A percentile compares a stretch with the other conserved stretches of the same genome.
These are phyloP conservation scores for Phymorhynchus buccinoides DNA, from an alignment of 1,140 invertebrate species.

Conservation along the genomic window DNA sequence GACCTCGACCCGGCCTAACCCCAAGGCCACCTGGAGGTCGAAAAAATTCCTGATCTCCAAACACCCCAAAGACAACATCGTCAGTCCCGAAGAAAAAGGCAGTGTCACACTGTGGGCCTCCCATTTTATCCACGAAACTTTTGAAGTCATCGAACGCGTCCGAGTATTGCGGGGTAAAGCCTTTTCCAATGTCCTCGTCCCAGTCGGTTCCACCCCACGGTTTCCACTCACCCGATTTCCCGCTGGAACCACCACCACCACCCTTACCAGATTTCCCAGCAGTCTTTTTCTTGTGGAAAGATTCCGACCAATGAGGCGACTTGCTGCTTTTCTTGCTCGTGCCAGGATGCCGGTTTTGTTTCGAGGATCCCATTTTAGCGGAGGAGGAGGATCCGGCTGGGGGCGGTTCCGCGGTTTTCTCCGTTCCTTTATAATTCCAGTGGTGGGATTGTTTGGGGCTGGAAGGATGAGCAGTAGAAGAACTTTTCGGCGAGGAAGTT, in stretches of 20 bases:
- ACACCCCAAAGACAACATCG: not conserved
- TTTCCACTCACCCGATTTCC: not conserved
- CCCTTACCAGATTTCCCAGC: not conserved
- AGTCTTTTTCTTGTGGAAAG: slow-evolving; percentile 31
- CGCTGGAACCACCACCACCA: not conserved
- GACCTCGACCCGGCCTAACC: not conserved
- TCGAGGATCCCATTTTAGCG: not conserved
- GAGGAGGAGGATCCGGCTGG: not conserved
- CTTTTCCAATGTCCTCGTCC: not conserved
- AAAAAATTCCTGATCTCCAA: not conserved
- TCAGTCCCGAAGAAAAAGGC: not conserved
- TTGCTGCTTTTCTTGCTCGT: slow-evolving; percentile 9
- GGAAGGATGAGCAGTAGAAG: not conserved
- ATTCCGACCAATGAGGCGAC: slow-evolving; percentile 38
- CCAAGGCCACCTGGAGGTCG: slow-evolving; percentile 6
- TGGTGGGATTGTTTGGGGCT: slow-evolving; percentile 24
- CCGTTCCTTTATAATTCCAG: slow-evolving; percentile 21
- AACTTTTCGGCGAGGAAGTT: not conserved
- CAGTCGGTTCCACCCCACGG: slow-evolving; percentile 16
- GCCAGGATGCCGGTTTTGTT: not conserved
- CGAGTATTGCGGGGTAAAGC: slow-evolving; percentile 28
- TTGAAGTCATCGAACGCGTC: slow-evolving; percentile 33
- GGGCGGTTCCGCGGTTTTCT: not conserved
- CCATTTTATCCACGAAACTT: slow-evolving; percentile 22
- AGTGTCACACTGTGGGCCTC: not conserved